A percentile compares a stretch with the other conserved stretches of the same genome.
Evolutionary conservation across 2,888 invertebrate genomes (phyloP).

Genomic region (Drosophila greeni): DNA sequence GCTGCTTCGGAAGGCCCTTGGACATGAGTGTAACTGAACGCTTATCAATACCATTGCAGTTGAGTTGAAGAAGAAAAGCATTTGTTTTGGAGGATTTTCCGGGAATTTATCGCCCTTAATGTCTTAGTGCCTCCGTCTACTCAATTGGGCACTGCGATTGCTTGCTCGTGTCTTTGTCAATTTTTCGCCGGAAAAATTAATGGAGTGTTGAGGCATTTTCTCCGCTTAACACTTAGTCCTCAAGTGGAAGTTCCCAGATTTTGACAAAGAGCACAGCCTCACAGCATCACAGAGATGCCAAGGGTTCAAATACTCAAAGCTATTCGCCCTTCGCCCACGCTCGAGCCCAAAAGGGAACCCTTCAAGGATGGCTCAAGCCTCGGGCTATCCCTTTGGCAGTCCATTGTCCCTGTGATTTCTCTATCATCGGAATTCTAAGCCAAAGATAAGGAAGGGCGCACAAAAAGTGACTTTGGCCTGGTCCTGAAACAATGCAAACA

Average conservation of each 20-base stretch:
- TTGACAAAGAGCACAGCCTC: constrained; percentile 8
- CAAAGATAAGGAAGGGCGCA: constrained; percentile 17
- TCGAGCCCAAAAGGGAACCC: constrained; percentile 13
- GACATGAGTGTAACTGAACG: constrained; percentile 16
- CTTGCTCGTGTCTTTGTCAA: constrained; percentile 1
- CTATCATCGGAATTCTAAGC: constrained; percentile 35
- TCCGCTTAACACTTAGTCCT: constrained; percentile 18
- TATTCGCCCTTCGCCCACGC: constrained; percentile 11
- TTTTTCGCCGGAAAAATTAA: constrained; percentile 21
- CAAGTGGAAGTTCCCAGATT: constrained; percentile 7
- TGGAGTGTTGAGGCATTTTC: constrained; percentile 16
- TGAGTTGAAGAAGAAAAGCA: constrained; percentile 11
- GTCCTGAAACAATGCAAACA: constrained; percentile 57
- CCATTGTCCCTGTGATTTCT: constrained; percentile 44
- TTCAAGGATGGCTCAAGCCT: constrained; percentile 19
- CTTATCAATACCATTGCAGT: constrained; percentile 37
- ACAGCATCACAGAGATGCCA: constrained; percentile 4
- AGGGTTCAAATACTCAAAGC: constrained; percentile 20
- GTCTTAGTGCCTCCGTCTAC: constrained; percentile 15
- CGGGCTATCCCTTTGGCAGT: constrained; percentile 24
- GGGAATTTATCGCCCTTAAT: constrained; percentile 22
- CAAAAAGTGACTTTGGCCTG: constrained; percentile 40
- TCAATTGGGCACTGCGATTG: constrained; percentile 29
- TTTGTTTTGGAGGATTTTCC: constrained; percentile 18
- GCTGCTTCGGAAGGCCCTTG: neutral